Percentiles rank a stretch among this genome's conserved stretches.
phyloP scores from a whole-genome alignment of 2,888 invertebrate species.

The Piscicola geometra region DNA sequence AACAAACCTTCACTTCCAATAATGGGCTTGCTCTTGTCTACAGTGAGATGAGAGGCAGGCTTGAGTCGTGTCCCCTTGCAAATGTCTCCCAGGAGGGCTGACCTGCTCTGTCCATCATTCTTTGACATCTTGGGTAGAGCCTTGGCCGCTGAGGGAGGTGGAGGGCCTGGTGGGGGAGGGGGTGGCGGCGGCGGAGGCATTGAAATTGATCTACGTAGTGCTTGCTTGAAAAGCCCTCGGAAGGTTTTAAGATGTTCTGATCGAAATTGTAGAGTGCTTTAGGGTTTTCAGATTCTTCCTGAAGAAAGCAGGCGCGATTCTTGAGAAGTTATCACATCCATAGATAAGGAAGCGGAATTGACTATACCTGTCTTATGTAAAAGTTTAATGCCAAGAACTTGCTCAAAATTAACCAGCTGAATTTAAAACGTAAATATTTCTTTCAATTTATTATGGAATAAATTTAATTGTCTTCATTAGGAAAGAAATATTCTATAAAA shows the following conservation, averaged over 20 bases:
- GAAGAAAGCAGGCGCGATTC: not conserved
- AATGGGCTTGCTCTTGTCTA: slow-evolving; percentile 31
- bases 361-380: slow-evolving; percentile 1
- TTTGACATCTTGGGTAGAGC: slow-evolving; percentile 19
- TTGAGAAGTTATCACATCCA: not conserved
- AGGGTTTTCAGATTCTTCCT: not conserved
- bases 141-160: slow-evolving; percentile 7
- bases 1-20: slow-evolving; percentile 28
- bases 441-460: not conserved
- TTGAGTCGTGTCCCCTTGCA: slow-evolving; percentile 28
- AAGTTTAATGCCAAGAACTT: not conserved
- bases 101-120: slow-evolving; percentile 4
- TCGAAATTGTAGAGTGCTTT: not conserved
- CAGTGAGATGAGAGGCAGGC: slow-evolving; percentile 19
- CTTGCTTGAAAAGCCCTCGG: not conserved
- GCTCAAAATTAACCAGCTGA: not conserved
- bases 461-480: not conserved
- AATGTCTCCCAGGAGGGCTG: slow-evolving; percentile 25
- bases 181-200: slow-evolving; percentile 31
- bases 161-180: slow-evolving; percentile 22
- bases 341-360: slow-evolving; percentile 2
- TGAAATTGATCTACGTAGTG: no score
- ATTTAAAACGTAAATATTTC: not conserved
- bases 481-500: not conserved
- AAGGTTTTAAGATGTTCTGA: not conserved